Conservation (phyloP, 2,888 invertebrate species). For the Eupeodes latifasciatus region DNA sequence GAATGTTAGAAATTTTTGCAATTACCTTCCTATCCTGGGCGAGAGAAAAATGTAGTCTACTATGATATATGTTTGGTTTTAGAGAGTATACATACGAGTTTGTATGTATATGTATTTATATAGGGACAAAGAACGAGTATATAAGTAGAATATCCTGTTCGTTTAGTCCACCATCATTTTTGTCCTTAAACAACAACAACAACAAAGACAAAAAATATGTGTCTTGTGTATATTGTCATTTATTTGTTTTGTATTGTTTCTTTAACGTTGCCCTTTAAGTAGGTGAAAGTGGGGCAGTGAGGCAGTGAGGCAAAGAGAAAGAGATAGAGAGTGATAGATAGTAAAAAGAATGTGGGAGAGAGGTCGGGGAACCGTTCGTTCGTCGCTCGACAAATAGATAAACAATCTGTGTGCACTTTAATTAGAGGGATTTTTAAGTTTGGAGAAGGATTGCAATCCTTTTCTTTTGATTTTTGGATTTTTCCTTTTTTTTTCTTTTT, state of each 20-base stretch:
- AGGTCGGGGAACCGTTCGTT: too few species aligned
- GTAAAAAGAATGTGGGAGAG: too few species aligned
- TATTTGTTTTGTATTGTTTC: constrained; percentile 58
- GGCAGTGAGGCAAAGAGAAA: not conserved
- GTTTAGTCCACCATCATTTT: constrained; percentile 1
- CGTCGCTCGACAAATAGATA: constrained; percentile 50
- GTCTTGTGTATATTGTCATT: constrained; percentile 46
- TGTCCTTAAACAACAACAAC: not conserved
- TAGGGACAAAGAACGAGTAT: not conserved
- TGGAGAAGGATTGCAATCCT: constrained; percentile 59
- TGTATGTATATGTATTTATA: too few species aligned
- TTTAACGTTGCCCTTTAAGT: constrained; percentile 43
- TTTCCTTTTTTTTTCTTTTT: constrained; percentile 18
- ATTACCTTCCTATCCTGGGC: constrained; percentile 56
- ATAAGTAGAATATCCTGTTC: constrained; percentile 30
- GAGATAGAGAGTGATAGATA: not conserved
- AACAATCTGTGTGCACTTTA: constrained; percentile 76
- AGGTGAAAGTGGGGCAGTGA: constrained; percentile 13
- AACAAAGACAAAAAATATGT: not conserved
- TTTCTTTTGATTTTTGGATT: constrained; percentile 35
- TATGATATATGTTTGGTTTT: not conserved
- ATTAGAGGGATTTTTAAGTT: constrained; percentile 69
- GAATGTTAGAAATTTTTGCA: constrained; percentile 66
- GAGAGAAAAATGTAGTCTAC: constrained; percentile 23
- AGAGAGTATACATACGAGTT: not conserved